A percentile compares a stretch with the other conserved stretches of the same genome.
Conservation (phyloP, 1,140 invertebrate genomes). For the Drosophila pseudoobscura region DNA sequence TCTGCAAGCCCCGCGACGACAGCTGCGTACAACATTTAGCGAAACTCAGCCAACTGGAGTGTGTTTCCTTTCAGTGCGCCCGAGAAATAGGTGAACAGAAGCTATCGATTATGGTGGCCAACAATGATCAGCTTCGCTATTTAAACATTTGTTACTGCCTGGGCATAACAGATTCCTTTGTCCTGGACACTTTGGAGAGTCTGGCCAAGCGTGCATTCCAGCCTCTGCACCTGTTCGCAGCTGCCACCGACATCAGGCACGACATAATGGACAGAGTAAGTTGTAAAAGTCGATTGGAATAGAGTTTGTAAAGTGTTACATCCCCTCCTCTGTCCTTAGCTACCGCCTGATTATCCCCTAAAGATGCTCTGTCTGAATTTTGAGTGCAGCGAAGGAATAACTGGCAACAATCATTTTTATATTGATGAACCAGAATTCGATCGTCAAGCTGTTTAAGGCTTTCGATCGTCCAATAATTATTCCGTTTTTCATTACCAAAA, state of each 20-base stretch:
- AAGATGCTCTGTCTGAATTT: constrained; percentile 57
- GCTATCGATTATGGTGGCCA: constrained; percentile 44
- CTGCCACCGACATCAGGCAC: constrained; percentile 66
- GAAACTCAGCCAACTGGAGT: constrained; percentile 48
- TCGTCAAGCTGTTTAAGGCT: constrained; percentile 41
- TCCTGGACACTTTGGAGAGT: constrained; percentile 47
- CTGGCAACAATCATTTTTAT: constrained; percentile 55
- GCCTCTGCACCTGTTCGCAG: constrained; percentile 57
- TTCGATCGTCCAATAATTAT: constrained; percentile 1
- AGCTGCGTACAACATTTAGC: constrained; percentile 49
- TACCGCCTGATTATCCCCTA: constrained; percentile 49
- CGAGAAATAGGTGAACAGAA: constrained; percentile 59
- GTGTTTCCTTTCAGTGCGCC: constrained; percentile 59
- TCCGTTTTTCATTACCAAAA: constrained; percentile 29
- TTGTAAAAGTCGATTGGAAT: not conserved
- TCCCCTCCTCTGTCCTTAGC: constrained; percentile 20
- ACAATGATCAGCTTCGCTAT: constrained; percentile 59
- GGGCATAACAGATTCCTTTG: constrained; percentile 59
- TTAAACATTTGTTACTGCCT: constrained; percentile 68
- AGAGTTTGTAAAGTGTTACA: not conserved
- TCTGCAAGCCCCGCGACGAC: constrained; percentile 65
- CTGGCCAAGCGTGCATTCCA: constrained; percentile 30
- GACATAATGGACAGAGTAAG: constrained; percentile 69
- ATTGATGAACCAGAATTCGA: constrained; percentile 69
- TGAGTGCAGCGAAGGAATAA: constrained; percentile 68